Conservation (phyloP, 2,113 vertebrate species). For the Haemorhous mexicanus region DNA sequence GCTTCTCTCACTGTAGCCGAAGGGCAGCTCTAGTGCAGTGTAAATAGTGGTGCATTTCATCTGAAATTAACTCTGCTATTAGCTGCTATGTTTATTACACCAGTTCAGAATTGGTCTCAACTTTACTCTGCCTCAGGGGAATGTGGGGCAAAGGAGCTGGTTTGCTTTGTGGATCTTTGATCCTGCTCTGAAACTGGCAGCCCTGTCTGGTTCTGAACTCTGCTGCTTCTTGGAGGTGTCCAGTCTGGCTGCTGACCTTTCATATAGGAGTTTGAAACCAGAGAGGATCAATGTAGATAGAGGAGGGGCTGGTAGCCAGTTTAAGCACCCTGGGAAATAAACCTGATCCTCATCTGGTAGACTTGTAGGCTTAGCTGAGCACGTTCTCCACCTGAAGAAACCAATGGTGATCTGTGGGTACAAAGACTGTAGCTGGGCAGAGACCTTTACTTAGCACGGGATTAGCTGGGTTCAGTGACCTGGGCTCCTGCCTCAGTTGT, state of each 20-base stretch:
- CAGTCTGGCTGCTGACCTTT: not conserved
- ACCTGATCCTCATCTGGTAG: not conserved
- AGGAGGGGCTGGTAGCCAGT: not conserved
- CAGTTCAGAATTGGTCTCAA: not conserved
- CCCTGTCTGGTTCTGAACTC: not conserved
- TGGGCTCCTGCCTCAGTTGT: not conserved
- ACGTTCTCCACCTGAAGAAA: not conserved
- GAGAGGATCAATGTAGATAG: rapidly evolving
- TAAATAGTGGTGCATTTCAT: not conserved
- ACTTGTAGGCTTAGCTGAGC: not conserved
- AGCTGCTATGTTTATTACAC: not conserved
- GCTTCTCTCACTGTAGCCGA: rapidly evolving
- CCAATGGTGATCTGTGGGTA: rapidly evolving
- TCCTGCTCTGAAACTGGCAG: not conserved
- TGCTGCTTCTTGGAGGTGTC: not conserved
- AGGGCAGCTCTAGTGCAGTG: not conserved
- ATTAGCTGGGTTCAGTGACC: not conserved
- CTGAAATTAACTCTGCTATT: not conserved
- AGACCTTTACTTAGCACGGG: not conserved
- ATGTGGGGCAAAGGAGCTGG: not conserved
- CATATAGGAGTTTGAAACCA: not conserved
- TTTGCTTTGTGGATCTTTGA: not conserved
- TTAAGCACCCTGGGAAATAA: not conserved
- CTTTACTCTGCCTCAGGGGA: not conserved
- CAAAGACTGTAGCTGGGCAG: not conserved